Evolutionary conservation across 2,888 invertebrate species (phyloP).

Genomic region (Ormyrus nitidulus): DNA sequence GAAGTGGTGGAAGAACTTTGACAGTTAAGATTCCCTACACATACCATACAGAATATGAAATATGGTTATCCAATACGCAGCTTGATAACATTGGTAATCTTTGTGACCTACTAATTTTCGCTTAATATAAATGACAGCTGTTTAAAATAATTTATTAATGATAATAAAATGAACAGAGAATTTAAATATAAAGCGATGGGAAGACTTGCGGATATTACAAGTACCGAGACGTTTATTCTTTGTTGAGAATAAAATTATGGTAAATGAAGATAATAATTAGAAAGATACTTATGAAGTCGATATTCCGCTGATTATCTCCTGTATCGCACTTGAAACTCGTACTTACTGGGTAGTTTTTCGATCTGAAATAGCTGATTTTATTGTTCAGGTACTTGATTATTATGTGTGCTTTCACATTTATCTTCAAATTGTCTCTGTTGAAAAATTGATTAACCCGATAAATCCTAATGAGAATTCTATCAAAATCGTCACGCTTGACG

Average conservation of each 20-base stretch:
- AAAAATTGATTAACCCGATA: too few species aligned
- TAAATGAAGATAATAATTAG: conserved; percentile 48
- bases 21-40: conserved; percentile 63
- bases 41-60: conserved; percentile 63
- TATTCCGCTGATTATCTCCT: conserved; percentile 64
- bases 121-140: background rate
- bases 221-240: conserved; percentile 67
- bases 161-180: conserved; percentile 56
- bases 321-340: conserved; percentile 60
- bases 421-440: too few species aligned
- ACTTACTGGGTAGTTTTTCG: conserved; percentile 68
- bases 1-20: conserved; percentile 60
- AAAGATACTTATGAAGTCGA: conserved; percentile 18
- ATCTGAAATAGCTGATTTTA: conserved; percentile 68
- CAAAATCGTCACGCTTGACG: too few species aligned
- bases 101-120: conserved; percentile 56
- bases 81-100: conserved; percentile 61
- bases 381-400: conserved; percentile 61
- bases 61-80: conserved; percentile 62
- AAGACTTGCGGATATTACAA: conserved; percentile 62
- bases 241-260: conserved; percentile 59
- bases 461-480: too few species aligned
- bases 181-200: conserved; percentile 64
- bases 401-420: too few species aligned
- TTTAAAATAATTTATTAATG: conserved; percentile 6